phyloP scores from a whole-genome alignment of 1,140 invertebrate genomes.

The Hyphantria cunea region DNA sequence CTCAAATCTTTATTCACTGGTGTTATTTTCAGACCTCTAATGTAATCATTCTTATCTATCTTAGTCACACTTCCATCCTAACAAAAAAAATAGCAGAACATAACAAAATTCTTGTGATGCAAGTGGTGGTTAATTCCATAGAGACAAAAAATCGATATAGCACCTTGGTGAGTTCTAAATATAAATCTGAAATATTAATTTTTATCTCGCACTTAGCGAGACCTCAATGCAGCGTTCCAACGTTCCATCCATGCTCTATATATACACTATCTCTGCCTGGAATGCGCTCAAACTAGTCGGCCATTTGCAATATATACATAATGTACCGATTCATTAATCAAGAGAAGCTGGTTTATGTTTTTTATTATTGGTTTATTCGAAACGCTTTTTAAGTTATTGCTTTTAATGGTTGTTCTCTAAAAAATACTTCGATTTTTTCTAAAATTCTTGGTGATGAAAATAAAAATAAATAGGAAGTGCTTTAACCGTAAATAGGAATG shows the following conservation, averaged over 20 bases:
- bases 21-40: no score
- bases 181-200: conserved; percentile 27
- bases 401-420: no score
- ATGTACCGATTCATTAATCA: conserved; percentile 36
- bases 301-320: conserved; percentile 28
- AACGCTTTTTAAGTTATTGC: no score
- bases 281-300: conserved; percentile 28
- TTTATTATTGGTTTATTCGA: no score
- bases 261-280: conserved; percentile 15
- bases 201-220: conserved; percentile 22
- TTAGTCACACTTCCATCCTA: no score
- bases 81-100: no score
- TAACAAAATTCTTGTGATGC: no score
- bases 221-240: conserved; percentile 4
- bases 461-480: no score
- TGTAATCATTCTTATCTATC: background rate
- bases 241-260: conserved; percentile 11
- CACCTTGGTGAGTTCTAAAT: conserved; percentile 13
- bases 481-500: no score
- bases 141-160: conserved; percentile 11
- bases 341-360: conserved; percentile 15
- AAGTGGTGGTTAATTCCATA: conserved; percentile 9
- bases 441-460: no score
- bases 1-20: no score
- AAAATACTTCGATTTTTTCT: no score